Evolutionary conservation across 2,113 vertebrate species (phyloP).

Genomic region (Chionis minor): DNA sequence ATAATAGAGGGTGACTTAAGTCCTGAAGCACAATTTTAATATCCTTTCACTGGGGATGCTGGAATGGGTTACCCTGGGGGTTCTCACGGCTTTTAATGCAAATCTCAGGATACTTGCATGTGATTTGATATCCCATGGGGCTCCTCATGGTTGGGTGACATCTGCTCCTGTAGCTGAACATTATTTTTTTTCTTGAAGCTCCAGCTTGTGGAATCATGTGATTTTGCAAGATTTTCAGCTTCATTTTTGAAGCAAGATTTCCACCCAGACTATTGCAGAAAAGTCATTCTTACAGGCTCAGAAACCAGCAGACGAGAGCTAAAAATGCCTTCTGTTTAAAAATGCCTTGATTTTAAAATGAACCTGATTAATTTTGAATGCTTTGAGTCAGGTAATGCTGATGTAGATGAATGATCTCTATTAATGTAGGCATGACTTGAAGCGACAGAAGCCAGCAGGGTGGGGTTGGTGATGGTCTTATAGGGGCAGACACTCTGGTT

Average conservation of each 20-base stretch:
- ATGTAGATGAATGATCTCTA: conserved; percentile 7
- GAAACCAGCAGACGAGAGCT: conserved; percentile 22
- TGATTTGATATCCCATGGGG: conserved; percentile 33
- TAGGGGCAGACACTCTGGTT: accelerated
- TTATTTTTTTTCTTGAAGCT: background rate
- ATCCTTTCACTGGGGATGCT: background rate
- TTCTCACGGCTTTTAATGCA: background rate
- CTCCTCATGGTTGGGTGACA: conserved; percentile 47
- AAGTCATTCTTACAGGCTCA: conserved; percentile 25
- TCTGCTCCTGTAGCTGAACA: conserved; percentile 21
- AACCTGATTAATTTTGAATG: conserved; percentile 55
- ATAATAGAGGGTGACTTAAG: accelerated
- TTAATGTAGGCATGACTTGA: background rate
- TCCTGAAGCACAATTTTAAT: accelerated
- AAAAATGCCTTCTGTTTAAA: conserved; percentile 40
- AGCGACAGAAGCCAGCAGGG: background rate
- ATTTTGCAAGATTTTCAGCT: conserved; percentile 44
- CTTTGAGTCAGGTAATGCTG: conserved; percentile 11
- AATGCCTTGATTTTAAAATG: conserved; percentile 25
- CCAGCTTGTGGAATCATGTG: conserved; percentile 54
- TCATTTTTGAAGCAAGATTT: conserved; percentile 36
- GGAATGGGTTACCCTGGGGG: background rate
- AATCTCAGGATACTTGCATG: background rate
- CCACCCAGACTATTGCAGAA: conserved; percentile 39
- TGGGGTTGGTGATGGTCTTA: background rate